A percentile compares a stretch with the other conserved stretches of the same genome.
Conservation (phyloP, 2,797 vertebrate species). For the Phoeniculus purpureus region DNA sequence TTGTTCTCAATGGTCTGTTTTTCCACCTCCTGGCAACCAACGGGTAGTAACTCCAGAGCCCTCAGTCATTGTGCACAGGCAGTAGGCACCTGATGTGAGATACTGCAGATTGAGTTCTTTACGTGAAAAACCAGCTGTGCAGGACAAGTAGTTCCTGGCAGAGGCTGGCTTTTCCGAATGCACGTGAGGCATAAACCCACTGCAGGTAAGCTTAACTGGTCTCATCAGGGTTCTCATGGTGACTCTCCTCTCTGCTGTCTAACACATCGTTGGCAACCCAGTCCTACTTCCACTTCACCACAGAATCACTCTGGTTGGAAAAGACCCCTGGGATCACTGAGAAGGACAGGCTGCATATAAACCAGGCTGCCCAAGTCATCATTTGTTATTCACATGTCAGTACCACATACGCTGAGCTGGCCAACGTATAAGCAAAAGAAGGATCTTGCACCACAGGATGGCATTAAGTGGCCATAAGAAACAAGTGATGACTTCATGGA, state of each 20-base stretch:
- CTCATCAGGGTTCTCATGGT: neutral
- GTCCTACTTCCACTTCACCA: neutral
- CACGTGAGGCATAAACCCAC: neutral
- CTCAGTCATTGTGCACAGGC: neutral
- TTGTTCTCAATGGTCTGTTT: neutral
- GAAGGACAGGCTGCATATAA: neutral
- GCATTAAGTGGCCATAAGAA: conserved; percentile 13
- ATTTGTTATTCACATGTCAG: neutral
- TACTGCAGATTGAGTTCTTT: neutral
- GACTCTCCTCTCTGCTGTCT: neutral
- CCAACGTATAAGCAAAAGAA: neutral
- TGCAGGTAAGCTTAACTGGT: neutral
- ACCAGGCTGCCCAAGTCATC: neutral
- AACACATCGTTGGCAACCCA: neutral
- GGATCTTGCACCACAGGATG: neutral
- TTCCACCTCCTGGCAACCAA: neutral
- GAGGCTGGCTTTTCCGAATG: neutral
- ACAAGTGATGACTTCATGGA: neutral
- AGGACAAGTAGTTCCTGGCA: neutral
- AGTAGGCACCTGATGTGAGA: neutral
- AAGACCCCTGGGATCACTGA: no score
- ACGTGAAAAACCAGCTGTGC: neutral
- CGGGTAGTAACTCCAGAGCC: no score
- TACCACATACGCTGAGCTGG: neutral
- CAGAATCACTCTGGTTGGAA: no score